Percentiles rank a stretch among this genome's conserved stretches.
These are phyloP conservation scores for Epicauta chinensis DNA, from an alignment of 1,140 invertebrate species.

Conservation along the genomic window DNA sequence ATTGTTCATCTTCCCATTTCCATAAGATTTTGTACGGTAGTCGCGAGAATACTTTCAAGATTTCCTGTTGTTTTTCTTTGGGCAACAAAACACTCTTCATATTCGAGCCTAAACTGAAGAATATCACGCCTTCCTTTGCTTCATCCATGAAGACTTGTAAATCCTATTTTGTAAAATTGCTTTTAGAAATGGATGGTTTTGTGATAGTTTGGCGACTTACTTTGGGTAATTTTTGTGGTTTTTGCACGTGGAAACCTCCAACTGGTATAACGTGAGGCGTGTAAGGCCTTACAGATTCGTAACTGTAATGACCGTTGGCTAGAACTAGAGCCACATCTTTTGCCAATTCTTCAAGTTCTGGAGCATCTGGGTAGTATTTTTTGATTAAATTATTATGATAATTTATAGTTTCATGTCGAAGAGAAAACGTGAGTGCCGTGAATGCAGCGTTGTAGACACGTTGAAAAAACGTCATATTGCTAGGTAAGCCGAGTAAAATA, in stretches of 20 bases:
- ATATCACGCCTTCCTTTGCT: conserved; percentile 43
- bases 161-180: conserved; percentile 33
- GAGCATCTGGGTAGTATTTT: conserved; percentile 7
- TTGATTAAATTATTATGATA: conserved; percentile 1
- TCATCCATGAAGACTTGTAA: conserved; percentile 42
- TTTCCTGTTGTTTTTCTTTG: conserved; percentile 36
- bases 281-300: conserved; percentile 42
- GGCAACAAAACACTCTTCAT: conserved; percentile 43
- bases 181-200: neutral
- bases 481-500: neutral
- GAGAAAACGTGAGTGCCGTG: neutral
- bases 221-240: conserved; percentile 20
- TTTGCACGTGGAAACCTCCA: conserved; percentile 50
- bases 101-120: conserved; percentile 46
- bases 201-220: neutral
- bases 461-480: conserved; percentile 10
- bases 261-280: conserved; percentile 51
- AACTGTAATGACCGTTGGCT: conserved; percentile 47
- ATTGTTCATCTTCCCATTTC: conserved; percentile 47
- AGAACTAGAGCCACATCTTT: conserved; percentile 40
- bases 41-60: conserved; percentile 43
- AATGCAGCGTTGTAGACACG: conserved; percentile 3
- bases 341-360: conserved; percentile 24
- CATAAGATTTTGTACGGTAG: conserved; percentile 48
- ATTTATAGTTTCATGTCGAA: neutral